phyloP scores from a whole-genome alignment of 2,113 vertebrate species.

The Ammodramus savannarum region DNA sequence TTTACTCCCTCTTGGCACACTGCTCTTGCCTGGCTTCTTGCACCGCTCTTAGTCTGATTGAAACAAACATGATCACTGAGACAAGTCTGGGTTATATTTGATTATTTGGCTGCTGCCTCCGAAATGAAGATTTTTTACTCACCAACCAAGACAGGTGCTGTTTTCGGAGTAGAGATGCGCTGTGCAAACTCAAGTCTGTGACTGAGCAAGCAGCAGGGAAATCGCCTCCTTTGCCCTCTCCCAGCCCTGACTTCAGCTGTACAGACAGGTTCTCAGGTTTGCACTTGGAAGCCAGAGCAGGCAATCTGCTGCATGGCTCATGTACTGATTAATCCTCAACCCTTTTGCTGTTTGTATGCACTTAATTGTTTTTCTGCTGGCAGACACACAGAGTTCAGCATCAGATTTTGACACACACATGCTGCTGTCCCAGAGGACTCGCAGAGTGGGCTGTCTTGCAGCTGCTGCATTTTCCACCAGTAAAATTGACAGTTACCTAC shows the following conservation, averaged over 20 bases:
- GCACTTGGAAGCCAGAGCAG: conserved; percentile 36
- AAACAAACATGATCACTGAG: neutral
- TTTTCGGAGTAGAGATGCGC: neutral
- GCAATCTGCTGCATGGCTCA: conserved; percentile 38
- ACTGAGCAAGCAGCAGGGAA: neutral
- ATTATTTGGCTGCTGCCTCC: conserved; percentile 8
- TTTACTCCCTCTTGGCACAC: neutral
- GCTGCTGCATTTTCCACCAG: conserved; percentile 60
- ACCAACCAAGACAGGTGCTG: neutral
- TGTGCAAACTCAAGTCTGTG: neutral
- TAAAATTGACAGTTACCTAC: conserved; percentile 74
- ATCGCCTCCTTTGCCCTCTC: neutral
- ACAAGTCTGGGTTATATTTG: neutral
- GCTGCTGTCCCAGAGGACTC: conserved; percentile 37
- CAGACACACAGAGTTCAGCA: neutral
- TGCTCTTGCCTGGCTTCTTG: neutral
- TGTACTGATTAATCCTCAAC: conserved; percentile 8
- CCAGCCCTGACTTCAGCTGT: neutral
- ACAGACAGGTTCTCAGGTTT: neutral
- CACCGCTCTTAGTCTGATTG: neutral
- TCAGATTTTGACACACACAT: conserved; percentile 5
- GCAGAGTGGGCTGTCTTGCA: conserved; percentile 58
- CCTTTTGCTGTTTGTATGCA: conserved; percentile 26
- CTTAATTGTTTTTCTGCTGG: conserved; percentile 26
- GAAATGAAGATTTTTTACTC: neutral